Base-by-base conservation (phyloP, 2,888 invertebrate genomes). In the Drosophila eohydei region DNA sequence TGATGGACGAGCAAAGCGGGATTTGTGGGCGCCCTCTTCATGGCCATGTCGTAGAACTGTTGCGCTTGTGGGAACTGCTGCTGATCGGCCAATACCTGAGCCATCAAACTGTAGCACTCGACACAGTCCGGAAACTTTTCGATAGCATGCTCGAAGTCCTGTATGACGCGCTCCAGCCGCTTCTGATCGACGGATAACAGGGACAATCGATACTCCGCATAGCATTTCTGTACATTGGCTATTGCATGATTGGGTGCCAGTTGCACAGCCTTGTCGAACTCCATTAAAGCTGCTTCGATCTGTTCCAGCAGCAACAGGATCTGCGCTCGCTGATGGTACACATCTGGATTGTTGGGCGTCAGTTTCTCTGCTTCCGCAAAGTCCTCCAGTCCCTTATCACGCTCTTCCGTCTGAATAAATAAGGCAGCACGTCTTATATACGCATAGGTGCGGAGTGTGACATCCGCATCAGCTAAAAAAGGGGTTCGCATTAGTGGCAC, bases 321-420 rank as follows among this genome's bases (percentile, higher is more conserved):
- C 95, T 98, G 95, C 57, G 98, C 98, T 74, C 98, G 94, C 90
- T 99, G 98, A 92, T 98, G 97, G 92, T 96, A 98, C 59, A 99
- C 95, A 92, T 99, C 99, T 28, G 96, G 95, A 92, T 97, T 97
- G 38, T 96, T 94, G 0, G 97, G 95, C 84, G 97, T 96, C 54
- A 97, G 91, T 84, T 95, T 93, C 46, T 96, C 95, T 38, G 98
- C 98, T 78, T 92, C 93, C 16, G 95, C 94, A 93, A 98, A 98
- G 92, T 97, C 97, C 60, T 94, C 94, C 80, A 97, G 93, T 79
- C 97, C 97, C 72, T 95, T 94, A 43, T 95, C 95, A 40, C 95
- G 94, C 73, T 96, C 94, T 83, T 96, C 96, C 59, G 95, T 93
- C 91, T 98, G 97, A 92, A 98, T 96, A 81, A 95, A 94, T 69